Evolutionary conservation across 2,797 vertebrate genomes (phyloP).

Genomic region (Nannoperca australis): DNA sequence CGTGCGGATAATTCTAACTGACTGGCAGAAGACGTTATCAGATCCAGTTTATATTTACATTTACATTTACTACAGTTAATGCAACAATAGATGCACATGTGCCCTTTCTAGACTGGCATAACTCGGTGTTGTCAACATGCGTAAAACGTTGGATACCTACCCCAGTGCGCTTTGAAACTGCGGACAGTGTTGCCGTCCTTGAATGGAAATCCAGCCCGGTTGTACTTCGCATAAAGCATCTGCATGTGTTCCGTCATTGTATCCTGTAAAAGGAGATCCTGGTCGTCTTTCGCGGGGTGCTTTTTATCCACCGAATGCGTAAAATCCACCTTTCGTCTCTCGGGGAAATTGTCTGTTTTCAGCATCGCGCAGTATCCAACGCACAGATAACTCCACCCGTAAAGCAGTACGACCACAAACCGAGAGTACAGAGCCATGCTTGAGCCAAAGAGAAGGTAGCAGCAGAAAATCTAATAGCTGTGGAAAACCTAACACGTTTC

Average conservation of each 20-base stretch:
- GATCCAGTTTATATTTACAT: neutral
- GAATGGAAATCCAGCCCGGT: slow-evolving; percentile 80
- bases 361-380: slow-evolving; percentile 80
- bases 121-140: neutral
- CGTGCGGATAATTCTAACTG: neutral
- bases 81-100: fast-evolving
- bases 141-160: slow-evolving; percentile 76
- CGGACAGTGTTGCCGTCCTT: slow-evolving; percentile 93
- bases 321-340: slow-evolving; percentile 69
- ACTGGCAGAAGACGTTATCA: neutral
- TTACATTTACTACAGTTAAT: neutral
- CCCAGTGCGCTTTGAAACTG: slow-evolving; percentile 87
- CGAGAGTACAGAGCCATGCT: slow-evolving; percentile 84
- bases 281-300: slow-evolving; percentile 42
- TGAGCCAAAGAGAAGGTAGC: slow-evolving; percentile 4
- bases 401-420: slow-evolving; percentile 84
- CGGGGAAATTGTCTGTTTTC: slow-evolving; percentile 70
- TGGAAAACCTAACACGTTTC: slow-evolving; percentile 45
- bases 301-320: slow-evolving; percentile 67
- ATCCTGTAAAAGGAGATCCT: slow-evolving; percentile 78
- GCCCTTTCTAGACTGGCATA: neutral
- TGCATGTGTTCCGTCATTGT: slow-evolving; percentile 94
- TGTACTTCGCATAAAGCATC: slow-evolving; percentile 92
- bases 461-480: slow-evolving; percentile 23
- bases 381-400: slow-evolving; percentile 87